phyloP scores from a whole-genome alignment of 2,797 vertebrate genomes.

The Dallia pectoralis region DNA sequence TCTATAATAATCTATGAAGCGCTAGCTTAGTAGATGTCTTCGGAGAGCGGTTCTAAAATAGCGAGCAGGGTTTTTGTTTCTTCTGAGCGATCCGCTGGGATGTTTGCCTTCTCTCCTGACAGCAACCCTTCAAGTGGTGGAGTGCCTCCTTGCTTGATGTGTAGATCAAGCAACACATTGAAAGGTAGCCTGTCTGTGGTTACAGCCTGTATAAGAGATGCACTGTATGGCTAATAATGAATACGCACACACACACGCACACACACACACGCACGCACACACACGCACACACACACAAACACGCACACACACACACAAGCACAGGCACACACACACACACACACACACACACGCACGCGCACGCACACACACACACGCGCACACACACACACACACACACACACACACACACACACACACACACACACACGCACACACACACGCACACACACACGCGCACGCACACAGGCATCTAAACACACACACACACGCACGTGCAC shows the following conservation, averaged over 20 bases:
- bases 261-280: not conserved
- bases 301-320: too few species aligned
- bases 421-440: too few species aligned
- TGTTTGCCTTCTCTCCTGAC: slow-evolving; percentile 3
- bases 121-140: not conserved
- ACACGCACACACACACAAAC: too few species aligned
- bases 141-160: slow-evolving; percentile 4
- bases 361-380: too few species aligned
- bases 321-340: too few species aligned
- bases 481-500: too few species aligned
- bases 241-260: not conserved
- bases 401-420: too few species aligned
- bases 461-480: too few species aligned
- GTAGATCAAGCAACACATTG: slow-evolving; percentile 4
- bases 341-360: too few species aligned
- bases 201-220: slow-evolving; percentile 1
- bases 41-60: slow-evolving; percentile 38
- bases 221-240: slow-evolving; percentile 12
- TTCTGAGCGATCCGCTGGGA: not conserved
- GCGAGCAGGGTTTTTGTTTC: slow-evolving; percentile 11
- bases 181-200: slow-evolving; percentile 9
- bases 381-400: too few species aligned
- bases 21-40: not conserved
- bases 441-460: too few species aligned
- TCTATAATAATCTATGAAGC: not conserved